Evolutionary conservation across 2,113 vertebrate species (phyloP).

Genomic region (Platysternon megacephalum): DNA sequence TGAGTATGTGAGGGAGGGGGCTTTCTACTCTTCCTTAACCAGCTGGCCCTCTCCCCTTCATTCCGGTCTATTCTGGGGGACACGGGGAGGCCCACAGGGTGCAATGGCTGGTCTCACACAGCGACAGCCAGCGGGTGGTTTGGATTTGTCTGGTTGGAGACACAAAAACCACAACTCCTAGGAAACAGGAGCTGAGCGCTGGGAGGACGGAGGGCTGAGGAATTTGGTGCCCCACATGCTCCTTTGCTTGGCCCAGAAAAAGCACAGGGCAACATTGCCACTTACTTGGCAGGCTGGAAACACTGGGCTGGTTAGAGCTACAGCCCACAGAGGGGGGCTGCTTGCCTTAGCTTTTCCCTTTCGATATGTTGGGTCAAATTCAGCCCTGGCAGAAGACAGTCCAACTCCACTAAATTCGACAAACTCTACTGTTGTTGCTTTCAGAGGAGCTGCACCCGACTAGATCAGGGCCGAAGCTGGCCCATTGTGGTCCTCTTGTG

Average conservation of each 20-base stretch:
- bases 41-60: neutral
- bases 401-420: neutral
- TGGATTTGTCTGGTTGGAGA: neutral
- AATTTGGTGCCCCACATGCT: neutral
- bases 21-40: neutral
- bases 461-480: neutral
- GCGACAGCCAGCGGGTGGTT: neutral
- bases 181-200: neutral
- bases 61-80: neutral
- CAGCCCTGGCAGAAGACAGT: neutral
- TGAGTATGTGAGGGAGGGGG: neutral
- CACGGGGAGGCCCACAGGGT: neutral
- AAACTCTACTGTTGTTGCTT: neutral
- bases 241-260: neutral
- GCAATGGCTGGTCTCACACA: neutral
- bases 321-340: neutral
- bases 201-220: neutral
- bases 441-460: neutral
- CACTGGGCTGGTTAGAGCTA: neutral
- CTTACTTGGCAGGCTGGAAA: neutral
- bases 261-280: neutral
- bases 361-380: neutral
- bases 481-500: neutral
- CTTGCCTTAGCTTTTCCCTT: neutral
- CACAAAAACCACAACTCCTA: neutral